Percentiles rank a stretch among this genome's conserved stretches.
phyloP scores from a whole-genome alignment of 2,113 vertebrate species.

The Phoenicopterus ruber region DNA sequence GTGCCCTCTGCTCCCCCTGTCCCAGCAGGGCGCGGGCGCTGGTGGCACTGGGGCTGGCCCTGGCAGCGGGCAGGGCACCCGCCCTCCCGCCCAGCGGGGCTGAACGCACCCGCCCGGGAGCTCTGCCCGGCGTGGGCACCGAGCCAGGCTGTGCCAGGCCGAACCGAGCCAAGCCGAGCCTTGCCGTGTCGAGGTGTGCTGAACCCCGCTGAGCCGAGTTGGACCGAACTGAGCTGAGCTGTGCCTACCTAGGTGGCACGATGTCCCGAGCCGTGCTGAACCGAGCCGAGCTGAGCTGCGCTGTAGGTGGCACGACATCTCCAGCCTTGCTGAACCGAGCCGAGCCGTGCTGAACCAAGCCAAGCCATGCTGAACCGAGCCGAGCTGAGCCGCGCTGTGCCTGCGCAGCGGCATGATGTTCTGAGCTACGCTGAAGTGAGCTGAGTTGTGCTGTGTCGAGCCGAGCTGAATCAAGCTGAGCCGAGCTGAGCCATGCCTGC shows the following conservation, averaged over 20 bases:
- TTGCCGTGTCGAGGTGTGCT: too few relatives aligned
- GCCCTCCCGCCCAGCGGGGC: background rate
- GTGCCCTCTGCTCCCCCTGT: background rate
- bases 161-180: rapidly evolving
- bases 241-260: background rate
- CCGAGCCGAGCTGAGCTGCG: background rate
- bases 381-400: background rate
- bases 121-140: rapidly evolving
- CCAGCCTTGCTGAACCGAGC: background rate
- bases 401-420: background rate
- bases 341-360: too few relatives aligned
- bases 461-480: background rate
- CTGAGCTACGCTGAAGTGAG: background rate
- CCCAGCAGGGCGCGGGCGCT: rapidly evolving
- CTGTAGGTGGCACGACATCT: background rate
- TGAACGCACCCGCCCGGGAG: background rate
- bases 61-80: background rate
- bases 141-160: rapidly evolving
- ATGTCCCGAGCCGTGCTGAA: background rate
- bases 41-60: background rate
- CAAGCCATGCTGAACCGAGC: background rate
- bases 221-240: background rate
- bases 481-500: background rate
- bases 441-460: background rate
- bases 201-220: background rate